phyloP scores from a whole-genome alignment of 2,113 vertebrate genomes.

The Motacilla tschutschensis region DNA sequence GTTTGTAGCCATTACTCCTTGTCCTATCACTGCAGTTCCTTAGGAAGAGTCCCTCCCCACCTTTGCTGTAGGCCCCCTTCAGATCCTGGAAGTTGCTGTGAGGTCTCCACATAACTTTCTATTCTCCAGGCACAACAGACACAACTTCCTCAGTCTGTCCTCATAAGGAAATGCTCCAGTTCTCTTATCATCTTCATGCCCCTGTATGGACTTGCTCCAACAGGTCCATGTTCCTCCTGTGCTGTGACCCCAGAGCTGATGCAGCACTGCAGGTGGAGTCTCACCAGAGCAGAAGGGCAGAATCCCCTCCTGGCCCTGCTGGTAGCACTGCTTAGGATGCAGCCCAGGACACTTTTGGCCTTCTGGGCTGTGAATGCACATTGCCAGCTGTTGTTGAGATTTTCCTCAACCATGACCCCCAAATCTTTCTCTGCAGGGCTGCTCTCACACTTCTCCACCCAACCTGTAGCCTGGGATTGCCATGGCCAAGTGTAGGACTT shows the following conservation, averaged over 20 bases:
- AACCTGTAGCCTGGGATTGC: neutral
- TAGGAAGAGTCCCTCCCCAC: too few species aligned
- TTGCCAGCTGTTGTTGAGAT: neutral
- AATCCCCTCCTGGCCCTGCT: neutral
- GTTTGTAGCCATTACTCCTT: neutral
- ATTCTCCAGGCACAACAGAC: neutral
- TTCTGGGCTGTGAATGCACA: neutral
- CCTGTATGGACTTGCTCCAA: neutral
- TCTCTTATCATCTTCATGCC: neutral
- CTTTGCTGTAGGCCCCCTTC: neutral
- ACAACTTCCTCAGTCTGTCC: neutral
- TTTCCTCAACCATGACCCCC: neutral
- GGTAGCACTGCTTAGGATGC: accelerated
- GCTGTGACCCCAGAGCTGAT: neutral
- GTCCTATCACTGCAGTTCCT: neutral
- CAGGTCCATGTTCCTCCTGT: neutral
- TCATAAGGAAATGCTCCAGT: neutral
- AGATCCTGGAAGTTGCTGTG: neutral
- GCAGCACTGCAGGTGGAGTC: neutral
- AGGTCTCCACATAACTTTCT: neutral
- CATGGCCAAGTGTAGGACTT: neutral
- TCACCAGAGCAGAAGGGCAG: neutral
- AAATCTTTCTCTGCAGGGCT: neutral
- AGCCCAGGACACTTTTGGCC: neutral
- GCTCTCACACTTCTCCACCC: neutral